phyloP scores from a whole-genome alignment of 2,888 invertebrate genomes.

The Galerucella nymphaeae region DNA sequence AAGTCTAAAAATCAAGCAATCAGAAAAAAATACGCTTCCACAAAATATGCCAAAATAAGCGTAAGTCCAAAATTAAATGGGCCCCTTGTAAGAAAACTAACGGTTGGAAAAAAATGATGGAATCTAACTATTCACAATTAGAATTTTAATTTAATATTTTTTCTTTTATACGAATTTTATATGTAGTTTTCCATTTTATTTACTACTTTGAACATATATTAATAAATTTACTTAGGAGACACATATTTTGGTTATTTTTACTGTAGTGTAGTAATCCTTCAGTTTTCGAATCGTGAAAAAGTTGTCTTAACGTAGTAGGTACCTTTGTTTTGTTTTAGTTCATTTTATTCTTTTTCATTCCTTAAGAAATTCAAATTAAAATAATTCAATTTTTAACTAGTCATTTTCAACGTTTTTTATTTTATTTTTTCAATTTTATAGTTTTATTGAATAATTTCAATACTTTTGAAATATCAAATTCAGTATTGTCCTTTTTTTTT shows the following conservation, averaged over 20 bases:
- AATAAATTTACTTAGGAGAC: neutral
- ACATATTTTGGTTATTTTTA: neutral
- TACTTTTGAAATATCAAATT: no score
- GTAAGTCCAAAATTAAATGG: constrained; percentile 72
- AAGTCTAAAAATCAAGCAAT: constrained; percentile 78
- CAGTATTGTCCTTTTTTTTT: no score
- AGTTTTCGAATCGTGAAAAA: neutral
- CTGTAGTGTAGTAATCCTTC: neutral
- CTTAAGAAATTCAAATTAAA: no score
- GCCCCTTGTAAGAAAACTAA: constrained; percentile 55
- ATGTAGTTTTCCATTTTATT: constrained; percentile 10
- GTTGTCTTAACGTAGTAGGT: no score
- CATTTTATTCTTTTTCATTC: no score
- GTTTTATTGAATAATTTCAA: no score
- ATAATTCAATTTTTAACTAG: no score
- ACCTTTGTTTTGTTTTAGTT: no score
- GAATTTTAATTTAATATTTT: constrained; percentile 12
- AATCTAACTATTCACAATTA: neutral
- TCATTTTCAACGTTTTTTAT: no score
- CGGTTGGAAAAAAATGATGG: constrained; percentile 35
- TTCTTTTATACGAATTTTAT: constrained; percentile 20
- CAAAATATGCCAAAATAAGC: constrained; percentile 74
- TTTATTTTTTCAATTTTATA: no score
- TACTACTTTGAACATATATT: constrained; percentile 3
- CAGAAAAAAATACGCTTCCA: constrained; percentile 73